Evolutionary conservation across 2,888 invertebrate species (phyloP).

Genomic region (Limnephilus auricula): DNA sequence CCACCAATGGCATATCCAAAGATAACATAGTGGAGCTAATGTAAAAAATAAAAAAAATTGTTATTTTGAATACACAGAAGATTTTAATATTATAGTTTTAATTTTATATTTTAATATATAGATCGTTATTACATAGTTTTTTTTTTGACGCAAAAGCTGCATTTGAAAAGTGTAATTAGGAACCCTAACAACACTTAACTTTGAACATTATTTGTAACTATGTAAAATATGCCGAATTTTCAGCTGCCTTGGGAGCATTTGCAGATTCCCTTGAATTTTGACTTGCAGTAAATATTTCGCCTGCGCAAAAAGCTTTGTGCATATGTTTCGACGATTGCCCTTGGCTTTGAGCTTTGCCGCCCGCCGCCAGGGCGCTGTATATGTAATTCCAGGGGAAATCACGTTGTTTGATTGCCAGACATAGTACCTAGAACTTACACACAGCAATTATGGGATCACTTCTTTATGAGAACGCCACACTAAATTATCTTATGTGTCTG

Average conservation of each 20-base stretch:
- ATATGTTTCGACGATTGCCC: constrained; percentile 6
- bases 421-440: not conserved
- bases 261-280: not conserved
- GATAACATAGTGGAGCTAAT: too few species aligned
- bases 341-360: constrained; percentile 33
- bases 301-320: not conserved
- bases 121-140: too few species aligned
- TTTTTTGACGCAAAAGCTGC: not conserved
- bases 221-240: not conserved
- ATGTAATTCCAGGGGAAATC: constrained; percentile 21
- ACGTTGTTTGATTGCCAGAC: constrained; percentile 25
- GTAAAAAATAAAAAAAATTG: too few species aligned
- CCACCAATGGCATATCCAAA: too few species aligned
- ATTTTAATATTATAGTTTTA: too few species aligned
- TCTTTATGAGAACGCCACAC: not conserved
- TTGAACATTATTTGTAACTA: not conserved
- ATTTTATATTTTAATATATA: too few species aligned
- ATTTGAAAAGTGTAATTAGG: not conserved
- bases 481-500: not conserved
- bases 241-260: not conserved
- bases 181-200: not conserved
- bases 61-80: too few species aligned
- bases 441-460: not conserved
- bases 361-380: constrained; percentile 23
- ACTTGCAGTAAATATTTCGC: not conserved